These are phyloP conservation scores for Drosophila paramelanica DNA, from an alignment of 2,888 invertebrate species.

Conservation along the genomic window DNA sequence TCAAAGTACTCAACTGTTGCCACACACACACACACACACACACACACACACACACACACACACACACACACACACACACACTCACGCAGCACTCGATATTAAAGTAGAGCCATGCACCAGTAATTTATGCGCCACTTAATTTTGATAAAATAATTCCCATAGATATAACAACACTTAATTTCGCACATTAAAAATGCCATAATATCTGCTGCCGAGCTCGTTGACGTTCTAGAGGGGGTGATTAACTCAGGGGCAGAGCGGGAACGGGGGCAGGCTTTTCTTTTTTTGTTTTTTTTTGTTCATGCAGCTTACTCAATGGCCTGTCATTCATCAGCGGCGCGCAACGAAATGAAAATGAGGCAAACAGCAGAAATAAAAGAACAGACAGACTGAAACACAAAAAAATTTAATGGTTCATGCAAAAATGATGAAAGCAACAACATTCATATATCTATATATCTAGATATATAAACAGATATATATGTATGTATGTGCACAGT, in stretches of 20 bases:
- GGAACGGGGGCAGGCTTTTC: conserved; percentile 6
- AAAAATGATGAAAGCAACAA: conserved; percentile 50
- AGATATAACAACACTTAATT: conserved; percentile 78
- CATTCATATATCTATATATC: conserved; percentile 4
- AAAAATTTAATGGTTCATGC: conserved; percentile 70
- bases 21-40: conserved; percentile 21
- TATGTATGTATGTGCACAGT: neutral
- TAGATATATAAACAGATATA: neutral
- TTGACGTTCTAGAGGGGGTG: conserved; percentile 14
- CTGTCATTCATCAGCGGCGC: conserved; percentile 74
- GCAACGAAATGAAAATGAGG: conserved; percentile 63
- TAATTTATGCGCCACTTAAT: conserved; percentile 77
- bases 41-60: conserved; percentile 7
- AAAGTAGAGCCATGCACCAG: conserved; percentile 44
- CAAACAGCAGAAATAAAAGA: conserved; percentile 36
- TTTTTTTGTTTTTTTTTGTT: neutral
- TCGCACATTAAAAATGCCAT: conserved; percentile 77
- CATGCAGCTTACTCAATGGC: conserved; percentile 54
- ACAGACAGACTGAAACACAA: conserved; percentile 14
- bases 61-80: conserved; percentile 15
- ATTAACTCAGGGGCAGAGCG: neutral
- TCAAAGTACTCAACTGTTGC: conserved; percentile 35
- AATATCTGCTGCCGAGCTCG: conserved; percentile 45
- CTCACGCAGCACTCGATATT: conserved; percentile 1
- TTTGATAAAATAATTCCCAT: conserved; percentile 75